These are phyloP conservation scores for Halisarca cf. caerulea DNA, from an alignment of 37 sponge, comb jelly and placozoan genomes.

Conservation along the genomic window DNA sequence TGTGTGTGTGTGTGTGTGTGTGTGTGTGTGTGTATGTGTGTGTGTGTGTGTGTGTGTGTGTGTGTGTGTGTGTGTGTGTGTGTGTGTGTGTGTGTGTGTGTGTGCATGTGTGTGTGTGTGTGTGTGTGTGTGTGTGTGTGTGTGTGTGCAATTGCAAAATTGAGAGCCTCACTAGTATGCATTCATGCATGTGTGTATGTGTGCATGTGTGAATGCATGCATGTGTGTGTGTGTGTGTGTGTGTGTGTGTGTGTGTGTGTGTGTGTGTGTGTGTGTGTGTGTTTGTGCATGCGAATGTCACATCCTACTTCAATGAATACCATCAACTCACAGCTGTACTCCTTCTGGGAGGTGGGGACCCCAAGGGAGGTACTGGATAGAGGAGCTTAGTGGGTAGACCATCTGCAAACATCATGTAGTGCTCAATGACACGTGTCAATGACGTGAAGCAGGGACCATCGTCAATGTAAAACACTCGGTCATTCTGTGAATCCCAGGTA, in stretches of 20 bases:
- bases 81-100: slow-evolving; percentile 31
- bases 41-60: neutral
- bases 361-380: slow-evolving; percentile 57
- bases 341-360: slow-evolving; percentile 6
- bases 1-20: slow-evolving; percentile 7
- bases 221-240: slow-evolving; percentile 29
- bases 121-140: neutral
- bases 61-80: slow-evolving; percentile 24
- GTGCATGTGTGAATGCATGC: slow-evolving; percentile 8
- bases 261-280: neutral
- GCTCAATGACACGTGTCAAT: slow-evolving; percentile 56
- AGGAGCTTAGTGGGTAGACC: slow-evolving; percentile 83
- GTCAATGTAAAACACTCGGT: slow-evolving; percentile 89
- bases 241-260: slow-evolving; percentile 35
- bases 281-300: slow-evolving; percentile 13
- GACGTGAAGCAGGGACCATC: slow-evolving; percentile 89
- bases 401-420: slow-evolving; percentile 87
- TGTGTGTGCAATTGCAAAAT: neutral
- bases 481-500: slow-evolving; percentile 40
- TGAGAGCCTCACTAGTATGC: neutral
- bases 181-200: neutral
- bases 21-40: slow-evolving; percentile 6
- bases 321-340: slow-evolving; percentile 18
- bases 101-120: slow-evolving; percentile 32
- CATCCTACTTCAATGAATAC: neutral